phyloP scores from a whole-genome alignment of 2,888 invertebrate species.

The Drosophila antonietae region DNA sequence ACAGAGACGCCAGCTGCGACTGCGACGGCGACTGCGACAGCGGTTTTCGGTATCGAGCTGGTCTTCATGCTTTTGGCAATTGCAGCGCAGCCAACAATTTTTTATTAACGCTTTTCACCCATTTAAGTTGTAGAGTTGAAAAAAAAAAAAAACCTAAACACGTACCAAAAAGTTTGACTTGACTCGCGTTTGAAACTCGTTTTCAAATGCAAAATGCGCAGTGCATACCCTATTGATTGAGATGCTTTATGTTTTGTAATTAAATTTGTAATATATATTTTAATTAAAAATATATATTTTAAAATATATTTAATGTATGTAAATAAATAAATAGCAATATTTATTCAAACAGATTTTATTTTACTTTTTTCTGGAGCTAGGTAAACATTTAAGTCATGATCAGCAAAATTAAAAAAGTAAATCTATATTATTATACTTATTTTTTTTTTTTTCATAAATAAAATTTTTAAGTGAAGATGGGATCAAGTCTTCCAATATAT shows the following conservation, averaged over 20 bases:
- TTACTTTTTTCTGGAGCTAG: too few species aligned
- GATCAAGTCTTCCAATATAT: too few species aligned
- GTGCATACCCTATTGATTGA: slow-evolving; percentile 7
- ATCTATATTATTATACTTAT: too few species aligned
- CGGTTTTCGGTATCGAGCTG: slow-evolving; percentile 35
- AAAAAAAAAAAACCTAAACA: slow-evolving; percentile 49
- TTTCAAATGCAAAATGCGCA: slow-evolving; percentile 64
- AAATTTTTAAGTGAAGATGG: too few species aligned
- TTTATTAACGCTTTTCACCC: slow-evolving; percentile 69
- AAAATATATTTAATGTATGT: neutral
- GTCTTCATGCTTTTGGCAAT: slow-evolving; percentile 33
- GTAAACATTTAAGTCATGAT: too few species aligned
- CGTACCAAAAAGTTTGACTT: slow-evolving; percentile 55
- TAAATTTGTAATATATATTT: neutral
- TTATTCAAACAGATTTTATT: too few species aligned
- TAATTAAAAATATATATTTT: neutral
- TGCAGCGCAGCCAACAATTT: slow-evolving; percentile 55
- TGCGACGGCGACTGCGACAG: slow-evolving; percentile 2
- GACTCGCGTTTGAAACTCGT: slow-evolving; percentile 55
- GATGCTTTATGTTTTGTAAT: neutral
- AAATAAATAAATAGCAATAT: neutral
- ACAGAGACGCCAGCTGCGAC: slow-evolving; percentile 6
- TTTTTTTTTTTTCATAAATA: too few species aligned
- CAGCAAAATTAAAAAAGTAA: too few species aligned
- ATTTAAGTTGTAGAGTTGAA: slow-evolving; percentile 52